A percentile compares a stretch with the other conserved stretches of the same genome.
phyloP scores from a whole-genome alignment of 2,797 vertebrate genomes.

The Myoxocephalus aenaeus region DNA sequence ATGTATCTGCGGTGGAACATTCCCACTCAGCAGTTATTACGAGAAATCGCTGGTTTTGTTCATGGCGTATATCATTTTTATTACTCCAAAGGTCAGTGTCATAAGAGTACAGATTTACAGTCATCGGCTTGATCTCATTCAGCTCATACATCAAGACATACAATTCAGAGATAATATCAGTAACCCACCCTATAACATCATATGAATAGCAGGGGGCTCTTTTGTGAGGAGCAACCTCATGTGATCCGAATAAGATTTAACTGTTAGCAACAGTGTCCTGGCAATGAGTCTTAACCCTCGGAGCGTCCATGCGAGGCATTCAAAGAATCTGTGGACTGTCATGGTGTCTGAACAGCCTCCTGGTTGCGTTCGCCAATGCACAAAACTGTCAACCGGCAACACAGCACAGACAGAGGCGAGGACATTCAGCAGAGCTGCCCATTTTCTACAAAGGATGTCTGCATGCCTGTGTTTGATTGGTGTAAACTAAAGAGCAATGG shows the following conservation, averaged over 20 bases:
- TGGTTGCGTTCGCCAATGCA: constrained; percentile 57
- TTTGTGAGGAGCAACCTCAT: constrained; percentile 44
- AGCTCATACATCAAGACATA: constrained; percentile 39
- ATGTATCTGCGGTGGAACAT: constrained; percentile 39
- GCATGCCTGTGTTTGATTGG: constrained; percentile 55
- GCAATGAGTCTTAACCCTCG: constrained; percentile 56
- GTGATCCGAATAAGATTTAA: constrained; percentile 52
- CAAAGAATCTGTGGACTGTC: constrained; percentile 72
- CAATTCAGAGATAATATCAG: constrained; percentile 45
- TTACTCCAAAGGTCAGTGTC: constrained; percentile 47
- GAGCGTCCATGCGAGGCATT: constrained; percentile 66
- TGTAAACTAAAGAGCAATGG: constrained; percentile 33
- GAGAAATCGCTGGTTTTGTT: constrained; percentile 44
- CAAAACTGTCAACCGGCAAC: constrained; percentile 70
- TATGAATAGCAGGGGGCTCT: constrained; percentile 32
- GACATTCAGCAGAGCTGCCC: constrained; percentile 59
- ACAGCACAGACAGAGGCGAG: constrained; percentile 50
- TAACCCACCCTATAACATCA: constrained; percentile 3
- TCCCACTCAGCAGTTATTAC: constrained; percentile 56
- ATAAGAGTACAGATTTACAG: constrained; percentile 43
- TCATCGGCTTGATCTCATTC: constrained; percentile 39
- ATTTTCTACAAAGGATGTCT: constrained; percentile 51
- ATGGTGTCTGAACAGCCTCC: constrained; percentile 64
- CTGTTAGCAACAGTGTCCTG: constrained; percentile 65
- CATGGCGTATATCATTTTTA: constrained; percentile 49